These are phyloP conservation scores for Hydraecia micacea DNA, from an alignment of 2,888 invertebrate species.

Conservation along the genomic window DNA sequence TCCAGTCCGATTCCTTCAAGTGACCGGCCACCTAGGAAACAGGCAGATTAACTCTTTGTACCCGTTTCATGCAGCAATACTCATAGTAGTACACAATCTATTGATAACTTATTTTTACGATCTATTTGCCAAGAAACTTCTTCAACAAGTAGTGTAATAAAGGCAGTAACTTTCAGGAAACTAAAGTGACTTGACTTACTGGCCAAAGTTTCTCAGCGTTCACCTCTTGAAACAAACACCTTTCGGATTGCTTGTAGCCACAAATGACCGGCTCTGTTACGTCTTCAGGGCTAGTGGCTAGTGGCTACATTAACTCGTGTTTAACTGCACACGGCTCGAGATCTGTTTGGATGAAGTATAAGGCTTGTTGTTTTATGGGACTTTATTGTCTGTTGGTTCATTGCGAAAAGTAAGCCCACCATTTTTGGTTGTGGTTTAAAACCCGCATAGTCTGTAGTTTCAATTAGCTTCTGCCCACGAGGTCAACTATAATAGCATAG, in stretches of 20 bases:
- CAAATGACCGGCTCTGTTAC: conserved; percentile 51
- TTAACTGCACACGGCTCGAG: conserved; percentile 13
- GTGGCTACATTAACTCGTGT: conserved; percentile 35
- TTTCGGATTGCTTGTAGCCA: conserved; percentile 50
- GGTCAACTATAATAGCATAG: neutral
- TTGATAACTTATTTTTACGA: conserved; percentile 21
- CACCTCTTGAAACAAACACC: conserved; percentile 50
- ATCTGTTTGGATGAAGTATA: conserved; percentile 25
- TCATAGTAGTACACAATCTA: conserved; percentile 4
- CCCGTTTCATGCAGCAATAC: too few species aligned
- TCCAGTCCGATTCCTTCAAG: neutral
- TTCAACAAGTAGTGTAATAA: conserved; percentile 17
- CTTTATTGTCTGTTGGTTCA: neutral
- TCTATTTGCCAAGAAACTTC: conserved; percentile 11
- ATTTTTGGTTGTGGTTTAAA: neutral
- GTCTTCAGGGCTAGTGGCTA: conserved; percentile 32
- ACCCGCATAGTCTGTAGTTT: neutral
- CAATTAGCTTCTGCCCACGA: neutral
- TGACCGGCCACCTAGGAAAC: neutral
- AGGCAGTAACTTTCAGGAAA: conserved; percentile 29
- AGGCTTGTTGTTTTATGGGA: neutral
- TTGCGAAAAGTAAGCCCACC: neutral
- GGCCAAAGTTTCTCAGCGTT: conserved; percentile 19
- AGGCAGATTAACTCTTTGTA: neutral
- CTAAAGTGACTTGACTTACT: conserved; percentile 52